Base-by-base conservation (phyloP, 2,113 vertebrate genomes). In the Megaceryle maxima region DNA sequence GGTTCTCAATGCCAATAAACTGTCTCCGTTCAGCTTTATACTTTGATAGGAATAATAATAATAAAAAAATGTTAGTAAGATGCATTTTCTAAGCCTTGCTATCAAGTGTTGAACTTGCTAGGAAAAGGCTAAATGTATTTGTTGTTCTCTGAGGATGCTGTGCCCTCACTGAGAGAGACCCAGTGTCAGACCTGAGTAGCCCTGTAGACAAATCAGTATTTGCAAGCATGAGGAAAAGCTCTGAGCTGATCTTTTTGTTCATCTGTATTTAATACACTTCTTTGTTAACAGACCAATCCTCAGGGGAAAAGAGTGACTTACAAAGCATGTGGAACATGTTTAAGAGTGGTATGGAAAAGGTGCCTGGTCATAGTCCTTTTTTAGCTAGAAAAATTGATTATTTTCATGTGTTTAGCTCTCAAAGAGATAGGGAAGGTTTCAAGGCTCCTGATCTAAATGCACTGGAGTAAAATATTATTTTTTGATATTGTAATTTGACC, bases 211-310 rank as follows among this genome's bases (percentile, higher is more conserved):
- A 95, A 69, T 62, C 59, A n/a, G 17, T 19, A 69, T 86, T 82
- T 68, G 28, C 41, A 73, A 87, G 62, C 19, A 41, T 0, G 0
- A 82, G 24, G 31, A 79, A 83, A 83, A 94, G 12, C 67, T 87
- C 66, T 50, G 43, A 78, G 76, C 18, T 60, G 48, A 72, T 56
- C 24, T 72, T 90, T 92, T 82, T 79, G 35, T 94, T 95, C 89
- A 57, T 97, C 66, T 91, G 77, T 94, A 56, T 91, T 96, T 94
- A 96, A 91, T 87, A 64, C 51, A 89, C 39, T 48, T 94, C 89
- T 94, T 94, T 93, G 83, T 83, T 83, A 90, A 50, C 67, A 79
- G 69, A 87, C 19, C 35, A 82, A 85, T 66, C 48, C 50, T 33
- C 44, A 31, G 70, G 78, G 31, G 6, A 87, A 83, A 90, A 73